Evolutionary conservation across 2,888 invertebrate genomes (phyloP).

Genomic region (Clivina fossor): DNA sequence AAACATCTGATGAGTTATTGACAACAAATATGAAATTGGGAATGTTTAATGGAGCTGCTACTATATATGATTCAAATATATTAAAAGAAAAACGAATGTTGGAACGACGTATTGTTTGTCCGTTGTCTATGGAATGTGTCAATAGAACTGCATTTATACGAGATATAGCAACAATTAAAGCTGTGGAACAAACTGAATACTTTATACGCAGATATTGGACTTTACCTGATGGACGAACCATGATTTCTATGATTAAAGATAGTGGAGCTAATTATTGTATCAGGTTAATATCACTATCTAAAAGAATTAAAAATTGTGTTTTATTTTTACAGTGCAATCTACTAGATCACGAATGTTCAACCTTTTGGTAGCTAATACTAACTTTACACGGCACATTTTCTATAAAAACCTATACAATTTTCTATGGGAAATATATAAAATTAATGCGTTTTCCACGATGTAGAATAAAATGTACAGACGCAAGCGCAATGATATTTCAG

Average conservation of each 20-base stretch:
- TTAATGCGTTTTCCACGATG: too few species aligned
- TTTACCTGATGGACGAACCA: slow-evolving; percentile 4
- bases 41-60: slow-evolving; percentile 42
- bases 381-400: too few species aligned
- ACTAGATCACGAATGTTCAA: too few species aligned
- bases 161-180: slow-evolving; percentile 4
- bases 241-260: slow-evolving; percentile 5
- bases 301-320: too few species aligned
- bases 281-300: too few species aligned
- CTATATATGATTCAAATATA: slow-evolving; percentile 7
- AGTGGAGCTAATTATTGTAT: neutral
- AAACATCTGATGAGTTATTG: slow-evolving; percentile 56
- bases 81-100: slow-evolving; percentile 8
- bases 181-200: neutral
- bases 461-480: too few species aligned
- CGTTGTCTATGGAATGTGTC: neutral
- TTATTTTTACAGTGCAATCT: too few species aligned
- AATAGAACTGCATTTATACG: neutral
- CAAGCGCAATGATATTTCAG: too few species aligned
- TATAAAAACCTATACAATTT: too few species aligned
- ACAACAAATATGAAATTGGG: slow-evolving; percentile 53
- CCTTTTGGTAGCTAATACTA: too few species aligned
- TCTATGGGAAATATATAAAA: too few species aligned
- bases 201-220: slow-evolving; percentile 10
- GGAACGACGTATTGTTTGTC: neutral